These are phyloP conservation scores for Agriotes lineatus DNA, from an alignment of 2,888 invertebrate species.

Conservation along the genomic window DNA sequence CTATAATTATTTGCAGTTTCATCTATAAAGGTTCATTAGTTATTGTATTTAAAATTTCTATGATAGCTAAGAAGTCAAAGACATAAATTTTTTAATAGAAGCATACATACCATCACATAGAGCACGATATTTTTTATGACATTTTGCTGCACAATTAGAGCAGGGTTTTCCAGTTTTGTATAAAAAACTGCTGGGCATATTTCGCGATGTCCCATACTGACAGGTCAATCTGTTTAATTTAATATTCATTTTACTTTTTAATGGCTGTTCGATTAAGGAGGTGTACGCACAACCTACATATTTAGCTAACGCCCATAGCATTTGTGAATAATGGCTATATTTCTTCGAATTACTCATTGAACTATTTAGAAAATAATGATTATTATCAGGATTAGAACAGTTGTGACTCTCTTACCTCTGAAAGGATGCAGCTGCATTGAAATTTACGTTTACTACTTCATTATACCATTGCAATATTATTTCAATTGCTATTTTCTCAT, in stretches of 20 bases:
- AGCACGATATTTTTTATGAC: constrained; percentile 7
- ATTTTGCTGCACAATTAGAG: neutral
- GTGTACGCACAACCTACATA: constrained; percentile 25
- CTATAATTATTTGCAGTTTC: no score
- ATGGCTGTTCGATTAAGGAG: neutral
- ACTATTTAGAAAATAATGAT: neutral
- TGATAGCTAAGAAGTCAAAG: no score
- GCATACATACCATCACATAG: constrained; percentile 25
- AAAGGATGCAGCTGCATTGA: neutral
- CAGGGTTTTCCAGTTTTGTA: constrained; percentile 22
- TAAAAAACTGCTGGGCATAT: neutral
- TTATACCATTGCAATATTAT: constrained; percentile 14
- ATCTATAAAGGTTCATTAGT: no score
- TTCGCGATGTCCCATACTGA: constrained; percentile 27
- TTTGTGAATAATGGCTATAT: constrained; percentile 24
- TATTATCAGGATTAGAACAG: no score
- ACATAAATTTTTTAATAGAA: neutral
- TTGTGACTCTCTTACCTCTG: constrained; percentile 1
- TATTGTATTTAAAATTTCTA: no score
- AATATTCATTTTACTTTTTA: neutral
- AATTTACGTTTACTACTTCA: neutral
- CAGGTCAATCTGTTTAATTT: constrained; percentile 22
- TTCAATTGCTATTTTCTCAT: neutral
- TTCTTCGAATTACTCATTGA: neutral
- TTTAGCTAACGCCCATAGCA: constrained; percentile 14